Percentiles rank a stretch among this genome's conserved stretches.
Evolutionary conservation across 2,888 invertebrate species (phyloP).

Genomic region (Campoplex nolae): DNA sequence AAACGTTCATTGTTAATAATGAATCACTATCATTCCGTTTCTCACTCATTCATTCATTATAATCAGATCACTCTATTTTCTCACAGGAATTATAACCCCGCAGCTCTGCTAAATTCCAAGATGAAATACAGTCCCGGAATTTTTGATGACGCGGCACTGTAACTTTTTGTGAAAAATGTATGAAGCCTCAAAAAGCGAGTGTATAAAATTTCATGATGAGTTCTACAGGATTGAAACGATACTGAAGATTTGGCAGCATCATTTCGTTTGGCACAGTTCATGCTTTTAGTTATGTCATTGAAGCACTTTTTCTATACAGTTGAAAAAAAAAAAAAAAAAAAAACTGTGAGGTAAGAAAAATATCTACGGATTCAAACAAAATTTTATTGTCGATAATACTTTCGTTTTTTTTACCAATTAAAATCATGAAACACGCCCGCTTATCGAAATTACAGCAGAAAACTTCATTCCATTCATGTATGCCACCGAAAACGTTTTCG

Average conservation of each 20-base stretch:
- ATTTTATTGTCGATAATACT: not conserved
- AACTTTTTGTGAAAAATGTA: too few relatives aligned
- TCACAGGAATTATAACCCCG: not conserved
- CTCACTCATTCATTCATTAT: not conserved
- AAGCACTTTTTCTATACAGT: too few relatives aligned
- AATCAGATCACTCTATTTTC: not conserved
- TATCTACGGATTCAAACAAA: too few relatives aligned
- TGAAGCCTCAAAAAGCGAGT: too few relatives aligned
- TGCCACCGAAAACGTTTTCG: constrained; percentile 29
- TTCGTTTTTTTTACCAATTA: not conserved
- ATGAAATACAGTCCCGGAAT: not conserved
- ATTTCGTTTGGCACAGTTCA: too few relatives aligned
- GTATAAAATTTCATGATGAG: too few relatives aligned
- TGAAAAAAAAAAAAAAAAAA: too few relatives aligned
- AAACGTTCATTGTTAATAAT: not conserved
- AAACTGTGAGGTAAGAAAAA: too few relatives aligned
- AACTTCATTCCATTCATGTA: constrained; percentile 2
- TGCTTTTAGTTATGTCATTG: too few relatives aligned
- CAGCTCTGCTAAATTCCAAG: not conserved
- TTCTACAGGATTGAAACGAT: too few relatives aligned
- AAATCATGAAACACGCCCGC: not conserved
- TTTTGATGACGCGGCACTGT: not conserved
- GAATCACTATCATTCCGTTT: not conserved
- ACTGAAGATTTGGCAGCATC: too few relatives aligned
- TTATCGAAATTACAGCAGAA: not conserved